A percentile compares a stretch with the other conserved stretches of the same genome.
These are phyloP conservation scores for Drosophila kohkoa DNA, from an alignment of 1,140 invertebrate genomes.

Conservation along the genomic window DNA sequence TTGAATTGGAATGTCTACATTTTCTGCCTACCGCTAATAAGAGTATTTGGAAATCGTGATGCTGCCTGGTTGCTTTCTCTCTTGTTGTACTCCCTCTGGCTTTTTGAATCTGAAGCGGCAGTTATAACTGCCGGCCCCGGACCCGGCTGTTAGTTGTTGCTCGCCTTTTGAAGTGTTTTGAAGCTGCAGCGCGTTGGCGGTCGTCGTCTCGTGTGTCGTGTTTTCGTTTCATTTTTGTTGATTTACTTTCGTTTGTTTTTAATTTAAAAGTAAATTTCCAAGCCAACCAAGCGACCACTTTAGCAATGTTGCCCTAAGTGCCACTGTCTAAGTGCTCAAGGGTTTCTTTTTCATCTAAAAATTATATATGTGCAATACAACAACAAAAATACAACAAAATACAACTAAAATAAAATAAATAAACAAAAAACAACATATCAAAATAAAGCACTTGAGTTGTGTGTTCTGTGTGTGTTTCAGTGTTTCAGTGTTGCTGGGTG, in stretches of 20 bases:
- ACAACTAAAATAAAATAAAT: slow-evolving; percentile 33
- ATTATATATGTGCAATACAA: slow-evolving; percentile 15
- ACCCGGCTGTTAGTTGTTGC: slow-evolving; percentile 60
- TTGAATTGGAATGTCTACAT: too few relatives aligned
- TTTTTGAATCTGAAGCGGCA: slow-evolving; percentile 61
- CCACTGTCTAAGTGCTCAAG: slow-evolving; percentile 33
- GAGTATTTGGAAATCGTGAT: slow-evolving; percentile 10
- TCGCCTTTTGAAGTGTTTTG: slow-evolving; percentile 62
- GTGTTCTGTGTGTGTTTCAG: slow-evolving; percentile 36
- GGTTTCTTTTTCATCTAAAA: slow-evolving; percentile 30
- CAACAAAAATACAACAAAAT: slow-evolving; percentile 40
- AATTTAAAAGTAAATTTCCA: slow-evolving; percentile 72
- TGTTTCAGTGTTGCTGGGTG: slow-evolving; percentile 31
- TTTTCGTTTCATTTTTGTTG: slow-evolving; percentile 79
- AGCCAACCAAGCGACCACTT: slow-evolving; percentile 41
- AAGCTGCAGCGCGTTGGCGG: slow-evolving; percentile 66
- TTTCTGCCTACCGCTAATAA: neutral
- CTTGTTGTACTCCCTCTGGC: slow-evolving; percentile 33
- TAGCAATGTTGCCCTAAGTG: slow-evolving; percentile 26
- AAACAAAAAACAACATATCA: slow-evolving; percentile 51
- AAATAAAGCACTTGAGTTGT: slow-evolving; percentile 75
- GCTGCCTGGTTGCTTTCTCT: neutral
- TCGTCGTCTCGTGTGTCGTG: slow-evolving; percentile 40
- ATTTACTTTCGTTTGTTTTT: slow-evolving; percentile 83
- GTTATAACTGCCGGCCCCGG: slow-evolving; percentile 51